Evolutionary conservation across 2,888 invertebrate species (phyloP).

Genomic region (Drosophila mimica): DNA sequence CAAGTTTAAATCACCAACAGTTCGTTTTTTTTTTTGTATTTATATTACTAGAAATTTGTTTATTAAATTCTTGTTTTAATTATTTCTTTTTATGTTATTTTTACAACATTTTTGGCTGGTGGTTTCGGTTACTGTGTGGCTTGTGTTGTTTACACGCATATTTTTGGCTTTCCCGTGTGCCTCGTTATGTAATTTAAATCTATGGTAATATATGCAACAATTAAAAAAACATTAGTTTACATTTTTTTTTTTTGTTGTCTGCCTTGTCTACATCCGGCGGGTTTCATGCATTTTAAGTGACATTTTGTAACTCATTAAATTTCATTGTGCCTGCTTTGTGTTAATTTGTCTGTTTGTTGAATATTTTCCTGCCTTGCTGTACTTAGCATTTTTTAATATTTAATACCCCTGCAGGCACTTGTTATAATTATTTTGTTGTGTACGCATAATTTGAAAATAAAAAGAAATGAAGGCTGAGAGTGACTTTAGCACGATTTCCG

Average conservation of each 20-base stretch:
- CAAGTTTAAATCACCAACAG: neutral
- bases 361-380: constrained; percentile 31
- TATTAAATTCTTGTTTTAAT: neutral
- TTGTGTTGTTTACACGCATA: neutral
- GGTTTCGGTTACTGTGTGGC: constrained; percentile 32
- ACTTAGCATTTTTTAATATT: constrained; percentile 46
- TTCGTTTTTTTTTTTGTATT: neutral
- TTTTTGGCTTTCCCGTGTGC: constrained; percentile 17
- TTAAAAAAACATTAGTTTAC: constrained; percentile 75
- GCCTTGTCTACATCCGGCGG: constrained; percentile 24
- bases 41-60: neutral
- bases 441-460: constrained; percentile 62
- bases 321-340: constrained; percentile 48
- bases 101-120: constrained; percentile 2
- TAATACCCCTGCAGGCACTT: constrained; percentile 28
- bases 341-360: constrained; percentile 2
- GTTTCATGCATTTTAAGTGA: constrained; percentile 38
- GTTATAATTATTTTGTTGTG: constrained; percentile 46
- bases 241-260: constrained; percentile 18
- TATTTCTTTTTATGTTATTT: neutral
- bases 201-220: constrained; percentile 79
- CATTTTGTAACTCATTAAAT: constrained; percentile 70
- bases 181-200: constrained; percentile 64
- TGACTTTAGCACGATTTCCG: constrained; percentile 6
- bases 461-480: constrained; percentile 9